Conservation (phyloP, 2,797 vertebrate genomes). For the Platyrinchus mystaceus region DNA sequence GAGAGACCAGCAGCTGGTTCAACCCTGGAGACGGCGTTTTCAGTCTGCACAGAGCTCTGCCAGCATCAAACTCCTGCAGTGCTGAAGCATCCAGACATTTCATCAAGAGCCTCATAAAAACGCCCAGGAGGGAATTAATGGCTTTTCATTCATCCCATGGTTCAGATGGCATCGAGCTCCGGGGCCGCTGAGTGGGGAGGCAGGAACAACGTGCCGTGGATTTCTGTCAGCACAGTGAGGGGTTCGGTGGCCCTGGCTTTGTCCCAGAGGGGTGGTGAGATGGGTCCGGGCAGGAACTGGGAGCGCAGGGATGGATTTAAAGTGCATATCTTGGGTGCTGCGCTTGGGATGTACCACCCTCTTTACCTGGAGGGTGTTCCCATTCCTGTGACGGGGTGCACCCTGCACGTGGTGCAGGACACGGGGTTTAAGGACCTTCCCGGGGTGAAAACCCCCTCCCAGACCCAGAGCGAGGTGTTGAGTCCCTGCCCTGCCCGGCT, state of each 20-base stretch:
- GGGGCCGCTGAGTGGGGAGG: not conserved
- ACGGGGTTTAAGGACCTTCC: not conserved
- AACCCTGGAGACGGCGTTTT: not conserved
- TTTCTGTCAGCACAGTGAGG: rapidly evolving
- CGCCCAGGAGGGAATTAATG: not conserved
- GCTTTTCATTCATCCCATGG: not conserved
- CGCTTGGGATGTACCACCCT: not conserved
- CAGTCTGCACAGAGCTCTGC: rapidly evolving
- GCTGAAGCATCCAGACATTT: not conserved
- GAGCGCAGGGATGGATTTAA: not conserved
- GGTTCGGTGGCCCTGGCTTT: not conserved
- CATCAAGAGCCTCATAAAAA: not conserved
- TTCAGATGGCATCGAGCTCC: not conserved
- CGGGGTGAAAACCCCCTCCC: not conserved
- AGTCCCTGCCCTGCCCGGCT: not conserved
- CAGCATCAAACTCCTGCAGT: not conserved
- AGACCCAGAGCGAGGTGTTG: not conserved
- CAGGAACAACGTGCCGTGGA: not conserved
- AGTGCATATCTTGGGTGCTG: not conserved
- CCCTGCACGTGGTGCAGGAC: not conserved
- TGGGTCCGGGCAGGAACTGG: rapidly evolving
- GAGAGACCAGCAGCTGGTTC: not conserved
- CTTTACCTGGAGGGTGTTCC: not conserved
- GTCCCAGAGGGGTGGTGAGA: not conserved
- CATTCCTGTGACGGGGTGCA: rapidly evolving